Conservation (phyloP, 1,140 invertebrate species). For the Aphaenogaster ashmeadi region DNA sequence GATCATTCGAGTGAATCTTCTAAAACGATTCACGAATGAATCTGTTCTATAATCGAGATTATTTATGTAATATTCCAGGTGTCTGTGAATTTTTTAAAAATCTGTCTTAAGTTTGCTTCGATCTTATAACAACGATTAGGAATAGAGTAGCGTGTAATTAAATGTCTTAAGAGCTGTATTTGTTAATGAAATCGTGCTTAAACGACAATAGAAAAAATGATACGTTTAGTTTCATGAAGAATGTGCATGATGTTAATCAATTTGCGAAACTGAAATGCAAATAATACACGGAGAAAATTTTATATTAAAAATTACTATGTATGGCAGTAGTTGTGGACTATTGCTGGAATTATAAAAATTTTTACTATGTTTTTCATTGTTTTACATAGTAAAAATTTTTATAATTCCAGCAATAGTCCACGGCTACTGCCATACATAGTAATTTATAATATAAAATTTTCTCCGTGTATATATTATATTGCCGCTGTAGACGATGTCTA, state of each 20-base stretch:
- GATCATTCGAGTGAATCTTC: neutral
- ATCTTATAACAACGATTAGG: conserved; percentile 9
- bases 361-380: too few species aligned
- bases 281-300: too few species aligned
- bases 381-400: too few species aligned
- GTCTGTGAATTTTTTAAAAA: conserved; percentile 12
- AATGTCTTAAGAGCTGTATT: neutral
- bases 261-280: neutral
- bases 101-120: neutral
- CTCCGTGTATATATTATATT: neutral
- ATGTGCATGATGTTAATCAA: neutral
- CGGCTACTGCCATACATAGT: too few species aligned
- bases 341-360: too few species aligned
- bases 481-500: neutral
- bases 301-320: too few species aligned
- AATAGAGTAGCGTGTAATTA: conserved; percentile 14
- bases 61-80: neutral
- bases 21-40: conserved; percentile 12
- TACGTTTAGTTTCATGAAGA: conserved; percentile 5
- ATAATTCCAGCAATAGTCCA: too few species aligned
- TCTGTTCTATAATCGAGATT: neutral
- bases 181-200: conserved; percentile 11
- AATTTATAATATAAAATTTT: too few species aligned
- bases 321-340: too few species aligned
- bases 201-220: neutral